These are phyloP conservation scores for Thymelicus acteon DNA, from an alignment of 2,888 invertebrate genomes.

Conservation along the genomic window DNA sequence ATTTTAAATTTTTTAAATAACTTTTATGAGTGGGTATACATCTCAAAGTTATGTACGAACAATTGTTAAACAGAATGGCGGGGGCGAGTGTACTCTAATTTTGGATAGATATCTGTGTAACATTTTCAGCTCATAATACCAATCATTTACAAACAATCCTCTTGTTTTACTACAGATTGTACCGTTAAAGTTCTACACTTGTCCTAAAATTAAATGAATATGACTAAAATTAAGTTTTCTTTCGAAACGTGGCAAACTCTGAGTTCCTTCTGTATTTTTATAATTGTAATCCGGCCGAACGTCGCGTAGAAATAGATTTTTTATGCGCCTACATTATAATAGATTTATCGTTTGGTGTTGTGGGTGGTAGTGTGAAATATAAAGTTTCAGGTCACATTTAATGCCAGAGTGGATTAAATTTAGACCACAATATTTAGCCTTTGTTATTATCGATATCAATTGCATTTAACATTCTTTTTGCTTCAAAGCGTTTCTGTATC, in stretches of 20 bases:
- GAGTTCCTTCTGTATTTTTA: conserved; percentile 50
- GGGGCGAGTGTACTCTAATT: conserved; percentile 15
- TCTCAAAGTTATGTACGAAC: too few relatives aligned
- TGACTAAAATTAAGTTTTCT: conserved; percentile 45
- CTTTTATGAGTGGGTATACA: too few relatives aligned
- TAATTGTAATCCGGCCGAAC: conserved; percentile 47
- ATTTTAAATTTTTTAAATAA: too few relatives aligned
- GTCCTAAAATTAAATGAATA: conserved; percentile 29
- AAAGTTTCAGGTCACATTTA: conserved; percentile 28
- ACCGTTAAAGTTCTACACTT: conserved; percentile 5
- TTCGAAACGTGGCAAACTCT: conserved; percentile 49
- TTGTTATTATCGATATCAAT: conserved; percentile 17
- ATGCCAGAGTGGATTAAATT: conserved; percentile 22
- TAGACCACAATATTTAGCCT: conserved; percentile 22
- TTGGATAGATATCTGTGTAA: conserved; percentile 16
- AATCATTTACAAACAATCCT: conserved; percentile 20
- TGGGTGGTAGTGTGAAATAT: conserved; percentile 43
- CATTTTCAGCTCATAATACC: conserved; percentile 27
- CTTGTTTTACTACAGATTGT: conserved; percentile 12
- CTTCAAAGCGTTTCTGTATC: background rate
- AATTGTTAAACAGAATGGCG: background rate
- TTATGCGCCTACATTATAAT: conserved; percentile 45
- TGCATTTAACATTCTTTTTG: background rate
- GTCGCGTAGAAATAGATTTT: conserved; percentile 51
- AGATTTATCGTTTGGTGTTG: conserved; percentile 42